Evolutionary conservation across 1,140 invertebrate species (phyloP).

Genomic region (Drosophila ohnishii): DNA sequence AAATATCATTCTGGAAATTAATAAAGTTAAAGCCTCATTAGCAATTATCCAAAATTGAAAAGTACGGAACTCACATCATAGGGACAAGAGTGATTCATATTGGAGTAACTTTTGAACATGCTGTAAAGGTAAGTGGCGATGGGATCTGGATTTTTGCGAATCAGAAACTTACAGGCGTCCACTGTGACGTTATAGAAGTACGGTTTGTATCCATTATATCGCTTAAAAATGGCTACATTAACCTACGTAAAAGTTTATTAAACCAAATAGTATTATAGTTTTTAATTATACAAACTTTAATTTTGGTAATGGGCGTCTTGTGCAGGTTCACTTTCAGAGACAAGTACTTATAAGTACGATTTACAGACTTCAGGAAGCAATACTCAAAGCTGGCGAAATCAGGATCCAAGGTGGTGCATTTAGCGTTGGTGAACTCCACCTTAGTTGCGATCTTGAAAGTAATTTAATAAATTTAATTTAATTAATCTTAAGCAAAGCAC

Average conservation of each 20-base stretch:
- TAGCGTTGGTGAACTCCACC: constrained; percentile 3
- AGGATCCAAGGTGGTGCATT: neutral
- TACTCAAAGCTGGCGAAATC: constrained; percentile 5
- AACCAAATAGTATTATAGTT: neutral
- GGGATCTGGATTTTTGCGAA: neutral
- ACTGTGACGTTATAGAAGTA: neutral
- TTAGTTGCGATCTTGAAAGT: neutral
- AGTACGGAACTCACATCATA: neutral
- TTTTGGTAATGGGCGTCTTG: neutral
- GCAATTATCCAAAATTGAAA: neutral
- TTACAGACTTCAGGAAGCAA: neutral
- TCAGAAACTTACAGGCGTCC: neutral
- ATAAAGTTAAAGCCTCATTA: too few species aligned
- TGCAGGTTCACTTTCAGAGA: constrained; percentile 2
- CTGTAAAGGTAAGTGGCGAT: neutral
- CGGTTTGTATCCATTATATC: neutral
- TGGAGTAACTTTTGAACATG: neutral
- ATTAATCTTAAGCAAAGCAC: too few species aligned
- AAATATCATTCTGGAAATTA: neutral
- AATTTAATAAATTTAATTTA: neutral
- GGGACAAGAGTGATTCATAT: constrained; percentile 1
- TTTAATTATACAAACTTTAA: neutral
- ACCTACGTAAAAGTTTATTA: neutral
- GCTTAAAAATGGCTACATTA: neutral
- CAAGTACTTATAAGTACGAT: constrained; percentile 1